Base-by-base conservation (phyloP, 2,888 invertebrate genomes). In the Agrilus mali region DNA sequence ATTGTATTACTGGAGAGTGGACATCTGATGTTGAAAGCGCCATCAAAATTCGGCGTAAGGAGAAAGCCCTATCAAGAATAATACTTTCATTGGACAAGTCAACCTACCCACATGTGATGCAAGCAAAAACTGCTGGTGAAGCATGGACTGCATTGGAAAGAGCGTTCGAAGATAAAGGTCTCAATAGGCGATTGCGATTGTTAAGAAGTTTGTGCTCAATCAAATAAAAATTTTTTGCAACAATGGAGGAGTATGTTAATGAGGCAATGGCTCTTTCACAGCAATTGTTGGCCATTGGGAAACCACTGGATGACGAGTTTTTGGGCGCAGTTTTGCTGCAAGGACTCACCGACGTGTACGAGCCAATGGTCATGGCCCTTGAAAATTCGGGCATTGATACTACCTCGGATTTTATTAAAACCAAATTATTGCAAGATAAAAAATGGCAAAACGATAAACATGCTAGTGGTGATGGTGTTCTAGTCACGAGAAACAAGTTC, bases 81-180 rank as follows among this genome's bases (percentile, higher is more conserved):
- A 20, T 20, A 20, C 20, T 20, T 20, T 20, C 20, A 3, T 6
- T 20, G 20, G 20, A 20, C 6, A 20, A 20, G 6, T 20, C 20
- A 20, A 20, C 20, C 4, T 20, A 20, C 17, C 17, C 17, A 4
- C 17, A 17, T 17, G 17, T 17, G 3, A 17, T 17, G 17, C 17
- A 17, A 17, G 17, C 17, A 3, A 17, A 17, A 17, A 17, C 17
- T 4, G 17, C 17, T 5, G 5, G 3, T 17, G 49, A 51, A 37
- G 50, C 49, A 15, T 53, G 51, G 51, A 36, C 27, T 31, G 40
- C 46, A 6, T 48, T 52, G 20, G 48, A 50, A 44, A 48, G 42
- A 4, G 51, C 51, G 7, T 54, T 48, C 35, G 53, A 53, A 35
- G 51, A 52, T 20, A 53, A 49, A 43, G 47, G 51, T 15, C 46